phyloP scores from a whole-genome alignment of 1,140 invertebrate genomes.

The Aphelenchoides avenae region DNA sequence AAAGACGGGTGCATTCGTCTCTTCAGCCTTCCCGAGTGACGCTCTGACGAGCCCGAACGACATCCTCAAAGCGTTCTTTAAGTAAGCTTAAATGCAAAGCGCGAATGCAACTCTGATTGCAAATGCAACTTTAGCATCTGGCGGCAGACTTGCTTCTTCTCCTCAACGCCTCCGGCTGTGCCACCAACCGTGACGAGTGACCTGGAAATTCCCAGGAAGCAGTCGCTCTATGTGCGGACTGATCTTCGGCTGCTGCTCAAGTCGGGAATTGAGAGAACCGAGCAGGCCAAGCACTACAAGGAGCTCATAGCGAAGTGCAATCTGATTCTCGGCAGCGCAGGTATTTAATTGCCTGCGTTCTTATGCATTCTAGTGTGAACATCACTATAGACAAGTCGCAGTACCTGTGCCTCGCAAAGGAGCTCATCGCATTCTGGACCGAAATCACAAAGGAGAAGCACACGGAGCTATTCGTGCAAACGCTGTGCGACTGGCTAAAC shows the following conservation, averaged over 20 bases:
- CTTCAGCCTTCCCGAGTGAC: slow-evolving; percentile 23
- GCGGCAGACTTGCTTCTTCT: slow-evolving; percentile 31
- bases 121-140: no score
- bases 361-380: no score
- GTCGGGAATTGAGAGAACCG: slow-evolving; percentile 11
- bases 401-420: slow-evolving; percentile 21
- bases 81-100: not conserved
- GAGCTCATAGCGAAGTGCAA: slow-evolving; percentile 28
- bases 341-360: no score
- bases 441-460: slow-evolving; percentile 25
- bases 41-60: slow-evolving; percentile 18
- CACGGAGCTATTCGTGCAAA: slow-evolving; percentile 14
- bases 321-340: slow-evolving; percentile 11
- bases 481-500: slow-evolving; percentile 27
- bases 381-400: slow-evolving; percentile 6
- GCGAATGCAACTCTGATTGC: no score
- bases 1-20: slow-evolving; percentile 26
- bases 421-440: slow-evolving; percentile 30
- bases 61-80: slow-evolving; percentile 20
- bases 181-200: slow-evolving; percentile 7
- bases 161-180: slow-evolving; percentile 11
- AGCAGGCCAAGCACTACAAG: slow-evolving; percentile 15
- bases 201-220: slow-evolving; percentile 29
- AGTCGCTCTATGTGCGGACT: slow-evolving; percentile 27
- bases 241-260: slow-evolving; percentile 22